Conservation (phyloP, 2,797 vertebrate genomes). For the Oryzias sinensis region DNA sequence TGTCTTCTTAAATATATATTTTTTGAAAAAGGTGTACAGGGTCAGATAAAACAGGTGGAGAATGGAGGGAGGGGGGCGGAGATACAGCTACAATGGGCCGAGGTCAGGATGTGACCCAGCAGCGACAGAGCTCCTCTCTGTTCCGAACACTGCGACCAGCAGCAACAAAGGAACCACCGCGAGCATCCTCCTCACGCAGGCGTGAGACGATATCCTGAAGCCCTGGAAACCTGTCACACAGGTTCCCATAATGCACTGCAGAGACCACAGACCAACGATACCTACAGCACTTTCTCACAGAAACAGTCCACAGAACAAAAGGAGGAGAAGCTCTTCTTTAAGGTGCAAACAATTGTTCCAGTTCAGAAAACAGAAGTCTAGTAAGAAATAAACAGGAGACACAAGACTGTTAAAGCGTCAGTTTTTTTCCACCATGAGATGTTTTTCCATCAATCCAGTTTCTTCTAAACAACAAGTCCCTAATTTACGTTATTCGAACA, state of each 20-base stretch:
- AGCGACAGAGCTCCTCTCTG: constrained; percentile 27
- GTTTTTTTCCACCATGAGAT: too few species aligned
- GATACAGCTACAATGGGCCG: constrained; percentile 22
- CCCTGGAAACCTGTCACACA: constrained; percentile 46
- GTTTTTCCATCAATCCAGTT: too few species aligned
- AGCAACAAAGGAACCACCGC: constrained; percentile 38
- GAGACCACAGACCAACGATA: constrained; percentile 9
- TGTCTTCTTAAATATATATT: too few species aligned
- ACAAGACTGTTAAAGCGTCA: too few species aligned
- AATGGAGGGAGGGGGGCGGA: neutral
- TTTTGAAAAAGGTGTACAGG: neutral
- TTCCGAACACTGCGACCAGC: constrained; percentile 14
- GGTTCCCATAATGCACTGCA: constrained; percentile 26
- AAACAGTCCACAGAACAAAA: constrained; percentile 18
- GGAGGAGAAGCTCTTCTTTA: neutral
- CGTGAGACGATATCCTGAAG: constrained; percentile 23
- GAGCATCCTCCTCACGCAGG: constrained; percentile 6
- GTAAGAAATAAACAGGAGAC: too few species aligned
- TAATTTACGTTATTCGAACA: too few species aligned
- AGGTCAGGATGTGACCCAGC: constrained; percentile 17
- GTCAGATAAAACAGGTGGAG: neutral
- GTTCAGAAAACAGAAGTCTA: too few species aligned
- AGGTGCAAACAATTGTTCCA: too few species aligned
- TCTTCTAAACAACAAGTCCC: too few species aligned
- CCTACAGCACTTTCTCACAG: constrained; percentile 36